Evolutionary conservation across 2,113 vertebrate species (phyloP), one percentile per base, ranked within the genome.

Genomic region (Hylia prasina): DNA sequence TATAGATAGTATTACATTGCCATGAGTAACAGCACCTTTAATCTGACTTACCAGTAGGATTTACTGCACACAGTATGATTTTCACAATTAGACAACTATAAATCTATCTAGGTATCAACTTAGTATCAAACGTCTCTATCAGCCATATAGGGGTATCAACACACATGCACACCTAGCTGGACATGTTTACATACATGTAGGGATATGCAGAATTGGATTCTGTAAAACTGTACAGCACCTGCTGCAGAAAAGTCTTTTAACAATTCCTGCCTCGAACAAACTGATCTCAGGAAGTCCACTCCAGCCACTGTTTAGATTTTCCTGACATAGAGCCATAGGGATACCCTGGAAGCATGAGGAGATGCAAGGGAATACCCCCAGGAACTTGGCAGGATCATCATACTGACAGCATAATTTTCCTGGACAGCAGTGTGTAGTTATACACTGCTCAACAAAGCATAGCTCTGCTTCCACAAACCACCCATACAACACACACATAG

Each of bases 21-120:
- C 90, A 94, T 98, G 97, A 98, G 95, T 98, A 98, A 98, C 98
- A 97, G 97, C 98, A 98, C 97, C 97, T 98, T 98, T 98, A 98
- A 98, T 98, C 97, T 98, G 98, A 98, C 97, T 98, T 97, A 97
- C 96, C 97, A 96, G 97, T 96, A 97, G 98, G 97, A 98, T 98
- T 98, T 98, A 97, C 95, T 97, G 91, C 94, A 88, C 65, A 51
- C 5, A 69, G 80, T 96, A 50, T 92, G 86, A 95, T 91, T 95
- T 95, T 88, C 89, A 95, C 96, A 84, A 93, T 95, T 91, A 93
- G 89, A 76, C 72, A 92, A 86, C 81, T 93, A 87, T 96, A 73
- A 94, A 90, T 93, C 92, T 85, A 8, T n/a, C 37, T 25, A 37
- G 6, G 15, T 88, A 72, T 31, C 44, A 58, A 7, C 4, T 10